phyloP scores from a whole-genome alignment of 2,888 invertebrate genomes.

The Chloroclystis v-ata region DNA sequence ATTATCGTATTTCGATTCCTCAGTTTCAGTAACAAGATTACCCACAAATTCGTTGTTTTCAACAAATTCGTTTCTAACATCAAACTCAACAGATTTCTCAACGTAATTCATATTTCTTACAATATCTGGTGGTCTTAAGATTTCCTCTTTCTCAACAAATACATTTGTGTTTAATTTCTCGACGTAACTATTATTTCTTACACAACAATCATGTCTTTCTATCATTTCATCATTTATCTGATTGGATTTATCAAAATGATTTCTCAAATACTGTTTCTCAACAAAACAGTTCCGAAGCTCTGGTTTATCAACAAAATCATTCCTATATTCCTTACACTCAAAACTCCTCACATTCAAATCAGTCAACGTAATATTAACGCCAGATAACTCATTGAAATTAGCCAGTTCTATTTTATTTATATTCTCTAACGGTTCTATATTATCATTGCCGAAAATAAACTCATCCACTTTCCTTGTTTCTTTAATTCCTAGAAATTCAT shows the following conservation, averaged over 20 bases:
- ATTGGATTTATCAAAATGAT: conserved; percentile 6
- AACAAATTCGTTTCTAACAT: conserved; percentile 3
- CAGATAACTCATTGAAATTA: conserved; percentile 19
- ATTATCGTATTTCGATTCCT: neutral
- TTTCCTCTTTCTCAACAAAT: neutral
- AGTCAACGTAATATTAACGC: conserved; percentile 17
- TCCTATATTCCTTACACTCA: conserved; percentile 6
- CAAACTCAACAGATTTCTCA: neutral
- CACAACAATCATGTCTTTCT: neutral
- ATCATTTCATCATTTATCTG: neutral
- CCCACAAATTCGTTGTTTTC: neutral
- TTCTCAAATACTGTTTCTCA: conserved; percentile 5
- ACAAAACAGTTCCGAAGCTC: conserved; percentile 10
- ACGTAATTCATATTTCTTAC: conserved; percentile 5
- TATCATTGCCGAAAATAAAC: conserved; percentile 19
- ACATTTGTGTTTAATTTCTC: neutral
- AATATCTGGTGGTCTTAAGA: conserved; percentile 3
- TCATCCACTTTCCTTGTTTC: conserved; percentile 17
- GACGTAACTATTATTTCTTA: conserved; percentile 2
- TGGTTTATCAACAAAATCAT: conserved; percentile 2
- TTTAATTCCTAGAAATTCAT: conserved; percentile 18
- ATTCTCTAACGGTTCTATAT: conserved; percentile 15
- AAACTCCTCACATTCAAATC: conserved; percentile 17
- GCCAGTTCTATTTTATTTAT: conserved; percentile 18
- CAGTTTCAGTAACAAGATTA: neutral